Conservation (phyloP, 2,888 invertebrate species). For the Cheilosia impressa region DNA sequence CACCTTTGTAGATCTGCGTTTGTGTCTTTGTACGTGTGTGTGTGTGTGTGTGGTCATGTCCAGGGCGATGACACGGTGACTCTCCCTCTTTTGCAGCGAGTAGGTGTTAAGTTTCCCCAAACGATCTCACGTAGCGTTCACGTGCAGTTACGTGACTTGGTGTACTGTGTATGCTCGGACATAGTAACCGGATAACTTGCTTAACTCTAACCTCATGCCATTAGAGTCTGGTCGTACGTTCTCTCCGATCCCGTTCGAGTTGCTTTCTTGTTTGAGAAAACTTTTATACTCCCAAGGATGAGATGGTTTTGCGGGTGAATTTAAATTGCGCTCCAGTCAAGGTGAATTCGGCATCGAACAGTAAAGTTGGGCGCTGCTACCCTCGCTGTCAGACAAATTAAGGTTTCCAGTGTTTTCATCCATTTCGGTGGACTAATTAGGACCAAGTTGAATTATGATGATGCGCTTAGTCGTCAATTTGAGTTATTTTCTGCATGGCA, state of each 20-base stretch:
- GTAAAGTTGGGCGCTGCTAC: neutral
- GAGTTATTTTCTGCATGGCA: conserved; percentile 57
- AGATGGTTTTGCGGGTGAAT: conserved; percentile 1
- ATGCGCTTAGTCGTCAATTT: conserved; percentile 60
- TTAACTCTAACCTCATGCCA: conserved; percentile 57
- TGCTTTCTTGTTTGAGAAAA: conserved; percentile 10
- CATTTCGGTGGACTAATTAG: conserved; percentile 51
- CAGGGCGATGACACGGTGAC: conserved; percentile 3
- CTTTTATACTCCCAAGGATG: neutral
- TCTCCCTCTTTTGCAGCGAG: neutral
- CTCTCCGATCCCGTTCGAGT: conserved; percentile 4
- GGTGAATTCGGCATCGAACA: neutral
- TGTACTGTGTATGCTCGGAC: conserved; percentile 32
- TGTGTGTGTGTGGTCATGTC: conserved; percentile 19
- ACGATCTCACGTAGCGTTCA: conserved; percentile 64
- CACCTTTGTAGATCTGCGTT: neutral
- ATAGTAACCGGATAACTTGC: conserved; percentile 53
- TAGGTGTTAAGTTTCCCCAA: conserved; percentile 63
- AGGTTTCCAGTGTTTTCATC: conserved; percentile 28
- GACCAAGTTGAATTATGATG: conserved; percentile 52
- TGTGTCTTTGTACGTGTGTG: neutral
- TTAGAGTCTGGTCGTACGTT: conserved; percentile 35
- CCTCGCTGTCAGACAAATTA: conserved; percentile 5
- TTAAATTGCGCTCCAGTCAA: conserved; percentile 14
- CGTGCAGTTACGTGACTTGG: conserved; percentile 54